These are phyloP conservation scores for Saccopteryx leptura DNA, from an alignment of 2,113 vertebrate genomes.

Conservation along the genomic window DNA sequence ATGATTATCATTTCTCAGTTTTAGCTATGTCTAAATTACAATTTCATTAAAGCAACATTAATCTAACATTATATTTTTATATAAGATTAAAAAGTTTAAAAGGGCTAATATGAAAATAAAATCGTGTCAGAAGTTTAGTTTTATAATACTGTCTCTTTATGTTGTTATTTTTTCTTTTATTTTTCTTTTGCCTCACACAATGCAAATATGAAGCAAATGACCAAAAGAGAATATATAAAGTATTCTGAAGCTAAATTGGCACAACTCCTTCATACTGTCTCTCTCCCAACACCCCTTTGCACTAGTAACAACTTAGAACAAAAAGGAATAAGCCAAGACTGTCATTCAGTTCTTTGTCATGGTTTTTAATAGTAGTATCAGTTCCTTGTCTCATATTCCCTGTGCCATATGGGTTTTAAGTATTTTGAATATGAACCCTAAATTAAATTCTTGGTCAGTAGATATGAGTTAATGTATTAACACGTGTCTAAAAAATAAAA, in stretches of 20 bases:
- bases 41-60: conserved; percentile 29
- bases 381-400: neutral
- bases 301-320: neutral
- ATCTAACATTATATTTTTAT: neutral
- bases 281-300: neutral
- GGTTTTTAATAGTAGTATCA: neutral
- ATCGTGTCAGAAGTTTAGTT: neutral
- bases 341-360: neutral
- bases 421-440: conserved; percentile 39
- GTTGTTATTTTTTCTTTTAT: neutral
- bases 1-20: neutral
- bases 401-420: neutral
- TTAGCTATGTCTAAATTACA: neutral
- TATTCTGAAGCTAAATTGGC: neutral
- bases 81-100: conserved; percentile 3
- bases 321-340: neutral
- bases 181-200: neutral
- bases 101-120: conserved; percentile 14
- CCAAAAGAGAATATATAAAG: neutral
- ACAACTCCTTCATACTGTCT: neutral
- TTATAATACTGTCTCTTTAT: neutral
- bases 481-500: neutral
- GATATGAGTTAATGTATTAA: neutral
- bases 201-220: neutral
- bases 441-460: conserved; percentile 11